Base-by-base conservation (phyloP, 2,113 vertebrate species). In the Meles meles region DNA sequence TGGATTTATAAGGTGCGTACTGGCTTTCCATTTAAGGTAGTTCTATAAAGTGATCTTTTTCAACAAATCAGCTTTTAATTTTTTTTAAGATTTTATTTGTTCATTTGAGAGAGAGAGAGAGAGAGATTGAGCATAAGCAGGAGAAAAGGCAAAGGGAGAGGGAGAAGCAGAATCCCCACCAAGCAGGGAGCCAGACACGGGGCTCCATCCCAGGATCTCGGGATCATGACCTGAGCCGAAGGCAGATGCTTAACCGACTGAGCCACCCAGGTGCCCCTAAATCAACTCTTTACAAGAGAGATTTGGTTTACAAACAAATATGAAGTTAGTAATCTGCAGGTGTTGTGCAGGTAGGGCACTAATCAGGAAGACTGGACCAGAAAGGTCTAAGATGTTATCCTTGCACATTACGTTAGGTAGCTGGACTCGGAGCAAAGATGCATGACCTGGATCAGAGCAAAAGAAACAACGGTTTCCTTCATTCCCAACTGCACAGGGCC, bases 181-280 rank as follows among this genome's bases (percentile, higher is more conserved):
- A 31, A 67, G 63, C 63, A 34, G 13, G 63, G 31, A 67, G 31
- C 31, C 3, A 1, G 6, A 34, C 1, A 0, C 6, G 0, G 63
- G 14, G 63, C 14, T 34, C 14, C 0, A 34, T 67, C 63, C 63
- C 31, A 34, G 63, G 31, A 34, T 14, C 63, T 31, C 0, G 15
- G 63, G 63, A 67, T 67, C 63, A 17, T 67, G 63, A 67, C 63
- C 63, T 67, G 63, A 67, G 14, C 31, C 1, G 3, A 67, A 67
- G 63, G 31, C 63, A 67, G 63, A 67, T 3, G 6, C 63, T 67
- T 17, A 67, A 34, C 31, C 6, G 3, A 34, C 63, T 67, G 63
- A 34, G 63, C 31, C 29, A 65, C 29, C 29, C 29, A 65, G 29
- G 14, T 14, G 2, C 63, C 63, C 63, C 29, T 37, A 80, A 90